Base-by-base conservation (phyloP, 2,888 invertebrate genomes). In the Strigamia transsilvanica region DNA sequence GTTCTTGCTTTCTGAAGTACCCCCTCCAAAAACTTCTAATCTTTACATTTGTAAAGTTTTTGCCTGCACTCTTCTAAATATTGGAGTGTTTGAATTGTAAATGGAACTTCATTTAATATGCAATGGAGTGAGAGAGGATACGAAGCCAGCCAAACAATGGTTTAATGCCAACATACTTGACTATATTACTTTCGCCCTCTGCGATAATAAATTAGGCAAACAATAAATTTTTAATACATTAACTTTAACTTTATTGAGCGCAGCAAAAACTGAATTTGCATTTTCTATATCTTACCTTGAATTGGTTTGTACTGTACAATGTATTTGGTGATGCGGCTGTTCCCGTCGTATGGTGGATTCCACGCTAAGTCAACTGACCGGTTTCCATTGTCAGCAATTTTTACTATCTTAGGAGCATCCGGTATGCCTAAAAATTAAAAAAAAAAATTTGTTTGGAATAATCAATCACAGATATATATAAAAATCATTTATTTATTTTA, bases 261-360 rank as follows among this genome's bases (percentile, higher is more conserved):
- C 32, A 27, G 27, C 23, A 32, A 23, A 32, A 32, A 18, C 18
- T 56, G n/a, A 27, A 27, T 27, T 27, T 73, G 12, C 73, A n/a
- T 42, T 34, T 42, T 51, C 21, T 80, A 23, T 61, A 38, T 34
- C 81, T 81, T 81, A 83, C 83, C 84, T 81, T 81, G 42, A 18
- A 81, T 73, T 13, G 82, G 83, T 81, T 83, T 84, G 89, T 95
- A 96, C 88, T 96, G 96, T 87, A 97, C 95, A 83, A 94, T 92
- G 89, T 95, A 96, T 88, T 94, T 92, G 86, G 93, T 95, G 85
- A 96, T 93, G 0, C 94, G 94, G 5, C 96, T 95, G 88, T 96
- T 96, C 85, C 96, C 96, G 86, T 95, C 94, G 88, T 96, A 96
- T 79, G 96, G 96, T 84, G 95, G 94, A 23, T 94, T 94, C 96